Evolutionary conservation across 2,888 invertebrate genomes (phyloP).

Genomic region (Nesidiocoris tenuis): DNA sequence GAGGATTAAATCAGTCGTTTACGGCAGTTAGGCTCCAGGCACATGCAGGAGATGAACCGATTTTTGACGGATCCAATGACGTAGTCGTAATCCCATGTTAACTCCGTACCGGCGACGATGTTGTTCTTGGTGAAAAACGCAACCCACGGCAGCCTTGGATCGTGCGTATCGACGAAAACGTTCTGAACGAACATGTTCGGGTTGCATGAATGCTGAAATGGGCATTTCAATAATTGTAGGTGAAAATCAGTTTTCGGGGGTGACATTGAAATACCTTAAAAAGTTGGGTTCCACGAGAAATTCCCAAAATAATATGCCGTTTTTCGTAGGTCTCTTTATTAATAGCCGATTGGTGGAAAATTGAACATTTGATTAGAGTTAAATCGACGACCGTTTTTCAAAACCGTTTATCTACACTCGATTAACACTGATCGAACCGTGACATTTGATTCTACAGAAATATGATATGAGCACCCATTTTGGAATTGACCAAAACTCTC

Average conservation of each 20-base stretch:
- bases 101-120: constrained; percentile 86
- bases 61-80: constrained; percentile 84
- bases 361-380: no score
- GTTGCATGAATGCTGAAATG: constrained; percentile 81
- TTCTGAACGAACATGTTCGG: constrained; percentile 98
- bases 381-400: no score
- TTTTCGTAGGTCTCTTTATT: no score
- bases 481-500: no score
- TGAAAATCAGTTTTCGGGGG: neutral
- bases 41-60: neutral
- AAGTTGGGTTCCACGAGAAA: no score
- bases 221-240: no score
- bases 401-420: no score
- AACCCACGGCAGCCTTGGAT: constrained; percentile 92
- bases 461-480: neutral
- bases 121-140: constrained; percentile 83
- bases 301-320: no score
- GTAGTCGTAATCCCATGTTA: constrained; percentile 98
- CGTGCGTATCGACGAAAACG: constrained; percentile 98
- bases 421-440: no score
- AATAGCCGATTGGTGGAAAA: no score
- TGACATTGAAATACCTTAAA: no score
- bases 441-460: no score
- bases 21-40: neutral
- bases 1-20: neutral